phyloP scores from a whole-genome alignment of 2,888 invertebrate species.

The Pseudanteris insignis region DNA sequence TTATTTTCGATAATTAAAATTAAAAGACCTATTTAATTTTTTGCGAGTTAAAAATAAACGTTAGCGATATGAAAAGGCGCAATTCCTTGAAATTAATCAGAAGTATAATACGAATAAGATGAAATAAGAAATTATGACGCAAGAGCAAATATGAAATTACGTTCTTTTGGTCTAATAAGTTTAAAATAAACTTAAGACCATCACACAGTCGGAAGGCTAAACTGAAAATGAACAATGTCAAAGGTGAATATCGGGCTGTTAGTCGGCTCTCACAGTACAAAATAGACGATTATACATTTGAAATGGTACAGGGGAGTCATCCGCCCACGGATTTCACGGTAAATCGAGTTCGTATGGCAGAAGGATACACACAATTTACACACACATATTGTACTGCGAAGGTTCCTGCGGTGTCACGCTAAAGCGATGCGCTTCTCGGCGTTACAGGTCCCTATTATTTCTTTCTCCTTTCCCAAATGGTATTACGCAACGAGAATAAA shows the following conservation, averaged over 20 bases:
- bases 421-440: no score
- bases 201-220: conserved; percentile 11
- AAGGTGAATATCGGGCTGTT: conserved; percentile 32
- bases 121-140: no score
- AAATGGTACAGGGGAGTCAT: conserved; percentile 43
- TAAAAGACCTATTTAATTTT: no score
- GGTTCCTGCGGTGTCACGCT: conserved; percentile 61
- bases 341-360: conserved; percentile 48
- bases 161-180: conserved; percentile 30
- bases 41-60: no score
- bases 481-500: conserved; percentile 47
- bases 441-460: conserved; percentile 43
- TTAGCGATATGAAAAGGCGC: no score
- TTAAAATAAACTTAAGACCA: conserved; percentile 19
- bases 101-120: no score
- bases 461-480: conserved; percentile 39
- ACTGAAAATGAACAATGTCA: conserved; percentile 41
- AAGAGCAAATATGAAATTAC: conserved; percentile 1
- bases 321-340: conserved; percentile 48
- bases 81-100: no score
- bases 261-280: conserved; percentile 40
- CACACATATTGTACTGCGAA: conserved; percentile 41
- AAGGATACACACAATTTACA: conserved; percentile 41
- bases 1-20: no score
- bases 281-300: conserved; percentile 38